Base-by-base conservation (phyloP, 2,113 vertebrate genomes). In the Oryzias woworae region DNA sequence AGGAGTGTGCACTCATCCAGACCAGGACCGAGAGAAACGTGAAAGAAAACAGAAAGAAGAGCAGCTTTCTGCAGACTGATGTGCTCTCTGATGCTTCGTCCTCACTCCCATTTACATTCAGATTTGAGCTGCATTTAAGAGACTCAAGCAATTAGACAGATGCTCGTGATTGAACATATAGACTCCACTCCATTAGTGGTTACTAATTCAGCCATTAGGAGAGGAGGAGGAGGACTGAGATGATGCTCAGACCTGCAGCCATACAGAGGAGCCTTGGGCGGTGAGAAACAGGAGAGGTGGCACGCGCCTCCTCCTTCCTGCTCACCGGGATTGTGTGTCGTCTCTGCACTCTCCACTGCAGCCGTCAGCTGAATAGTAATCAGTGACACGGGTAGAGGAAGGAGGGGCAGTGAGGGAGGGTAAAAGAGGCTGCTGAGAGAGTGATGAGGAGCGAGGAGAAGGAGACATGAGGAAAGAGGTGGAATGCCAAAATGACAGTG, bases 281-380 rank as follows among this genome's bases (percentile, higher is more conserved):
- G 59, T 63, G 56, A 62, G 56, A 71, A 26, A 63, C 69, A n/a
- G 14, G 59, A 62, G 80, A 45, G 54, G 60, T 31, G 44, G 64
- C 56, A 71, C 72, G 85, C 85, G 88, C 88, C 80, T 92, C 90
- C 87, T 89, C 92, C 85, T 90, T 90, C 90, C 82, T 91, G 89
- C 89, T 93, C 92, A 88, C 87, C 93, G 91, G 88, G 93, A 93
- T 93, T 94, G 85, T 91, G 85, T 94, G 87, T 93, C 91, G 89
- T 92, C 90, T 91, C 87, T 90, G 92, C 90, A 90, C 90, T 94
- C 89, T 93, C 90, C 90, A 90, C 91, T 93, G 89, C 91, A 93
- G 90, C 89, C 85, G 88, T 94, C 92, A 93, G 91, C 86, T 94
- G 91, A 92, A 92, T 95, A 92, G 89, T 93, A 95, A 93, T 92